These are phyloP conservation scores for Ormyrus labotus DNA, from an alignment of 2,888 invertebrate species.

Conservation along the genomic window DNA sequence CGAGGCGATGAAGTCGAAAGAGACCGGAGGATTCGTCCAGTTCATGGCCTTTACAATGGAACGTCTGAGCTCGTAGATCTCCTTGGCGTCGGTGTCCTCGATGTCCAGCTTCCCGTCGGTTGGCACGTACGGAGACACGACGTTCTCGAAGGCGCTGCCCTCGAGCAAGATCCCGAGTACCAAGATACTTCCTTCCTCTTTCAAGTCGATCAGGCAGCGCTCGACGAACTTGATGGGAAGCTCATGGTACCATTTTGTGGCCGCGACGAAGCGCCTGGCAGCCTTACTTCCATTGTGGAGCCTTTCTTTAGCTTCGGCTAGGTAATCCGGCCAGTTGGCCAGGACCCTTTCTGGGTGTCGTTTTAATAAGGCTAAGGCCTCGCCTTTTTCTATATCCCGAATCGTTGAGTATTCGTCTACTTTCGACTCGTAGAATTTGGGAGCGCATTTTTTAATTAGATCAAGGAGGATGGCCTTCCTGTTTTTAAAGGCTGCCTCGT, in stretches of 20 bases:
- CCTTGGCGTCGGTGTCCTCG: background rate
- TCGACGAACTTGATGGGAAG: conserved; percentile 49
- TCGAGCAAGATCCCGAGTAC: conserved; percentile 38
- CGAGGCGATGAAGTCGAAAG: background rate
- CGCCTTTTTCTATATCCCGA: conserved; percentile 13
- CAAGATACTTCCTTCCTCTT: conserved; percentile 12
- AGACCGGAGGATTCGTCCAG: conserved; percentile 16
- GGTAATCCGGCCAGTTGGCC: conserved; percentile 48
- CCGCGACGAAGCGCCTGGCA: conserved; percentile 34
- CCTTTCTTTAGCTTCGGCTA: conserved; percentile 17
- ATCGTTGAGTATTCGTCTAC: conserved; percentile 12
- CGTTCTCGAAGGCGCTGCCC: conserved; percentile 1
- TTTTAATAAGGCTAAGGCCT: conserved; percentile 26
- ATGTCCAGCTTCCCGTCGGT: background rate
- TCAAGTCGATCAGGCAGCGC: conserved; percentile 14
- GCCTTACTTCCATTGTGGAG: background rate
- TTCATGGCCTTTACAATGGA: background rate
- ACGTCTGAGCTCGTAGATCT: background rate
- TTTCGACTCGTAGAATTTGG: conserved; percentile 32
- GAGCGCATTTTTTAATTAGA: conserved; percentile 20
- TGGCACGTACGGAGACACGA: background rate
- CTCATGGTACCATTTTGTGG: conserved; percentile 42
- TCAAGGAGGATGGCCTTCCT: background rate
- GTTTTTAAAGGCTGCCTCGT: conserved; percentile 2
- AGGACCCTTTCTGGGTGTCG: conserved; percentile 35